Evolutionary conservation across 2,888 invertebrate species (phyloP).

Genomic region (Caenorhabditis parvicauda): DNA sequence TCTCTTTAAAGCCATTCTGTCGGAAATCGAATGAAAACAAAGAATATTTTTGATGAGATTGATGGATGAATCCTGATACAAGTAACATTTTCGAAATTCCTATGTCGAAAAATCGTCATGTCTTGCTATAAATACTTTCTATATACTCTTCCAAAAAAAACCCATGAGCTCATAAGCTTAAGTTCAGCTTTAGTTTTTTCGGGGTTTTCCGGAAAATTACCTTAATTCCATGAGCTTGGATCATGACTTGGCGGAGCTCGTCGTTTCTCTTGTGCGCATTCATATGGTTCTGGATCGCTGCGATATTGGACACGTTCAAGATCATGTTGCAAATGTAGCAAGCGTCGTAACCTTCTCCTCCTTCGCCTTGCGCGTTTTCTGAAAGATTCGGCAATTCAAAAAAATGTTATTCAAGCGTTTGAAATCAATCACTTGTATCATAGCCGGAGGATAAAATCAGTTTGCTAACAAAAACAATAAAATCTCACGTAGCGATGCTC

Average conservation of each 20-base stretch:
- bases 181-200: no score
- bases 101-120: no score
- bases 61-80: no score
- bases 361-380: neutral
- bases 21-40: neutral
- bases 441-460: no score
- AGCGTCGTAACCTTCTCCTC: conserved; percentile 36
- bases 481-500: no score
- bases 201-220: no score
- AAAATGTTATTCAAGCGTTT: neutral
- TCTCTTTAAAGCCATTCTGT: no score
- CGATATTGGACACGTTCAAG: conserved; percentile 45
- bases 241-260: conserved; percentile 36
- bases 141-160: neutral
- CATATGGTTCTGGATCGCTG: conserved; percentile 49
- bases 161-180: neutral
- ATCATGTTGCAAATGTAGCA: conserved; percentile 47
- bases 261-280: conserved; percentile 54
- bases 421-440: no score
- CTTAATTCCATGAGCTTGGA: conserved; percentile 37
- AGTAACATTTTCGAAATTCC: no score
- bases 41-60: no score
- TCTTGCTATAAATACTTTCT: no score
- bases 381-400: neutral
- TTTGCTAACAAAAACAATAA: no score